Base-by-base conservation (phyloP, 2,797 vertebrate genomes). In the Apodemus agrarius region DNA sequence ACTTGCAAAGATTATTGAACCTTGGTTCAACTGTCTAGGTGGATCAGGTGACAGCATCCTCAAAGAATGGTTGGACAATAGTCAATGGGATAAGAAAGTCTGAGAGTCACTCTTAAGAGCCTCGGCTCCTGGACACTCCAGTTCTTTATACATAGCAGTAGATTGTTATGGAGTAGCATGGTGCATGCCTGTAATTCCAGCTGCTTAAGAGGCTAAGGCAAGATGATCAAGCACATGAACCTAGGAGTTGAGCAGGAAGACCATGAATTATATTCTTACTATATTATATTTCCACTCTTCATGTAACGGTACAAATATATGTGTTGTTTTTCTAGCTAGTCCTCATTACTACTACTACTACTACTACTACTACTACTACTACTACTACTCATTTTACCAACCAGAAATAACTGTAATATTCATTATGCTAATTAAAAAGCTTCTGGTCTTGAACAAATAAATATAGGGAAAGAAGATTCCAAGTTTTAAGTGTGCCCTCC, bases 341-440 rank as follows among this genome's bases (percentile, higher is more conserved):
- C 29, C 22, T 40, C 14, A 54, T 14, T 67, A 3, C 43, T 43
- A 3, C 43, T 43, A 3, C 43, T 43, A 3, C 46, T 49, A 4
- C 9, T 9, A 9, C 69, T 76, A n/a, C 40, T 43, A 87, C 22
- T 82, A 54, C 46, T 9, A 9, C 69, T 76, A n/a, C 46, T 9
- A 9, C 69, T 76, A n/a, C 40, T 43, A 87, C 22, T 82, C 61
- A 67, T 34, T 92, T 87, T 26, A 75, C 3, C 26, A 78, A 57
- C 43, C 16, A 85, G 96, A 37, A 63, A 57, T 61, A 17, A 82
- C 40, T 65, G 65, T 69, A 84, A 12, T 67, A 31, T 79, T 52
- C 31, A 72, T 65, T 91, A 49, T 54, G 61, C 37, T 61, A 75
- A 79, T 52, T 92, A 69, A 65, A 97, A 91, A n/a, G 7, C 31